Base-by-base conservation (phyloP, 35 echinoderm and acorn worm genomes). In the Holothuria glaberrima region DNA sequence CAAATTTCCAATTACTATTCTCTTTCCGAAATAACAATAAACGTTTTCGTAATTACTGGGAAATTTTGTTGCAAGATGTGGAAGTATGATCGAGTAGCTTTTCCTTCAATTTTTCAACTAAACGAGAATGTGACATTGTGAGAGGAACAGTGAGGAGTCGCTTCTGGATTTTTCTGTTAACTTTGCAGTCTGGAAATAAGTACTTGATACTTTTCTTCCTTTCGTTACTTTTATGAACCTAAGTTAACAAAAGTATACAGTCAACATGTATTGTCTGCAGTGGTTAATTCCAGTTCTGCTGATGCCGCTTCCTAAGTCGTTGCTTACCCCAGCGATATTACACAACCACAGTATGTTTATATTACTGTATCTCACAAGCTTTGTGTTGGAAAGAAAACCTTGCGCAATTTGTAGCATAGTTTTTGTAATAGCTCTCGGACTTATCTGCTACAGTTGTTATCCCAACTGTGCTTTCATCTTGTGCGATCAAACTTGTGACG, bases 271-370 rank as follows among this genome's bases (percentile, higher is more conserved):
- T 58, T 97, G 95, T 58, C 83, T 97, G 6, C 95, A 97, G 79
- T 97, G 95, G 95, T 61, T 97, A 35, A 88, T 97, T 27, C 95
- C 95, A 2, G 95, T 97, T 26, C 80, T 97, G 59, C 63, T 97
- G 31, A 96, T 96, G 91, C 94, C 94, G 17, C 58, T 97, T 56
- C 95, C 95, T 0, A 90, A 90, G 79, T 89, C 95, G 48, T 65
- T 87, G 26, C 38, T 97, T 45, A 97, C 83, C 36, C 83, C 91
- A 20, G 92, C 91, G 12, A 88, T 97, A 36, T 70, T 97, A 45
- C 95, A 97, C 86, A 94, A 97, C 80, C 92, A 97, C 59, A 94
- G 83, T 17, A 97, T 97, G 95, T 97, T 97, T 77, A 92, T 97
- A 25, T 67, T 91, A 58, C 90, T 97, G 77, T 97, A 97, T 60